phyloP scores from a whole-genome alignment of 2,888 invertebrate genomes.

The Blera fallax region DNA sequence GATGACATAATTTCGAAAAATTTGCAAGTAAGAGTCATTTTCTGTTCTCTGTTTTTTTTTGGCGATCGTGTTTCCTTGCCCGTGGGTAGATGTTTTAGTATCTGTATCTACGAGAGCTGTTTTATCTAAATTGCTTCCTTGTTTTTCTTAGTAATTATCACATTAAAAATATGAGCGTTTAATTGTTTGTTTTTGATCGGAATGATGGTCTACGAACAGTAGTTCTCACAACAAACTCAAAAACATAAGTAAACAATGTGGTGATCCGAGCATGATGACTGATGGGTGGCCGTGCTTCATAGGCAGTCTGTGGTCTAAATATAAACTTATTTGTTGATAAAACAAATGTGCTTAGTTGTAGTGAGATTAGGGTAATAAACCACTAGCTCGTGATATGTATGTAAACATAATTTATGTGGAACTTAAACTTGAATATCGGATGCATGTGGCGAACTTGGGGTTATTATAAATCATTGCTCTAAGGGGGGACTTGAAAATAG shows the following conservation, averaged over 20 bases:
- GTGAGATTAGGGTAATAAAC: neutral
- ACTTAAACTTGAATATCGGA: constrained; percentile 2
- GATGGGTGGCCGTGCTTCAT: neutral
- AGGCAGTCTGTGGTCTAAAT: constrained; percentile 12
- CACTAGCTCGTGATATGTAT: neutral
- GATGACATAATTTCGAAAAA: constrained; percentile 39
- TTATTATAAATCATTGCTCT: too few species aligned
- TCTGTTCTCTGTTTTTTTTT: too few species aligned
- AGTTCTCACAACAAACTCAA: constrained; percentile 13
- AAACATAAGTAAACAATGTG: constrained; percentile 8
- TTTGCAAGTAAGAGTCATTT: neutral
- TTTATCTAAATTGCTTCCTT: constrained; percentile 5
- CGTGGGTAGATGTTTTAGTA: neutral
- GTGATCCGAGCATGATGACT: neutral
- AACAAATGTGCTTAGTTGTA: constrained; percentile 4
- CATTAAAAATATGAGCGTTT: constrained; percentile 12
- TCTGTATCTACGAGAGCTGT: neutral
- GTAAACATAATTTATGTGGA: neutral
- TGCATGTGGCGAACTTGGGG: neutral
- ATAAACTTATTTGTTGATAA: constrained; percentile 10
- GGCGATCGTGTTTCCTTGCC: neutral
- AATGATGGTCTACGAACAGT: neutral
- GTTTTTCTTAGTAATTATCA: constrained; percentile 22
- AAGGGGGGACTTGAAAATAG: too few species aligned
- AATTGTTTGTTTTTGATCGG: constrained; percentile 5